Percentiles rank a stretch among this genome's conserved stretches.
These are phyloP conservation scores for Steinernema scapterisci DNA, from an alignment of 2,888 invertebrate genomes.

Conservation along the genomic window DNA sequence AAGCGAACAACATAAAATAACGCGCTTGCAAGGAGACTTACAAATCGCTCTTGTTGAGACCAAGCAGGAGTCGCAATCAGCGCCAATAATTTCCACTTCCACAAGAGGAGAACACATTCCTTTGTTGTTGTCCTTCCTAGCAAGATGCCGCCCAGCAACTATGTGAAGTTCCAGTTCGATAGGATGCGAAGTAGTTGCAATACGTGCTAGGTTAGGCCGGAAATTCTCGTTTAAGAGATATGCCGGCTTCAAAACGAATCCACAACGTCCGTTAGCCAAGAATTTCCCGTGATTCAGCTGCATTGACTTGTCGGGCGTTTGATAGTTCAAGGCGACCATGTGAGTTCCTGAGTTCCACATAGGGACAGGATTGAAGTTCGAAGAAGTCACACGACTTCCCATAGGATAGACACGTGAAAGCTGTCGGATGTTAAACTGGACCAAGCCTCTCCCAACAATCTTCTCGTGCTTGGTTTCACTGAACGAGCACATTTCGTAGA, in stretches of 20 bases:
- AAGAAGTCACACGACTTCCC: constrained; percentile 89
- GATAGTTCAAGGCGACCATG: constrained; percentile 96
- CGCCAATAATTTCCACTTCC: constrained; percentile 63
- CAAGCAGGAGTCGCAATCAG: constrained; percentile 73
- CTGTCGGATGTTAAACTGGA: constrained; percentile 73
- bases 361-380: constrained; percentile 91
- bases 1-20: constrained; percentile 24
- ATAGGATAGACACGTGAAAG: constrained; percentile 90
- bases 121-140: constrained; percentile 75
- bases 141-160: constrained; percentile 86
- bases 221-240: constrained; percentile 79
- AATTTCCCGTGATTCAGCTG: constrained; percentile 88
- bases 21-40: constrained; percentile 71
- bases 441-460: constrained; percentile 74
- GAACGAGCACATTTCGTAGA: constrained; percentile 95
- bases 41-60: constrained; percentile 81
- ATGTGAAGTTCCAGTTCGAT: constrained; percentile 69
- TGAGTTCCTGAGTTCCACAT: constrained; percentile 96
- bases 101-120: constrained; percentile 67
- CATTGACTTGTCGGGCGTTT: constrained; percentile 92
- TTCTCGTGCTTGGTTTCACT: constrained; percentile 94
- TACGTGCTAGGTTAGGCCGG: constrained; percentile 76
- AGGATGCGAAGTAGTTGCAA: constrained; percentile 48
- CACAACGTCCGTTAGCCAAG: constrained; percentile 86
- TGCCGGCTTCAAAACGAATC: constrained; percentile 87